Percentiles rank a stretch among this genome's conserved stretches.
Conservation (phyloP, 2,113 vertebrate genomes). For the Daboia siamensis region DNA sequence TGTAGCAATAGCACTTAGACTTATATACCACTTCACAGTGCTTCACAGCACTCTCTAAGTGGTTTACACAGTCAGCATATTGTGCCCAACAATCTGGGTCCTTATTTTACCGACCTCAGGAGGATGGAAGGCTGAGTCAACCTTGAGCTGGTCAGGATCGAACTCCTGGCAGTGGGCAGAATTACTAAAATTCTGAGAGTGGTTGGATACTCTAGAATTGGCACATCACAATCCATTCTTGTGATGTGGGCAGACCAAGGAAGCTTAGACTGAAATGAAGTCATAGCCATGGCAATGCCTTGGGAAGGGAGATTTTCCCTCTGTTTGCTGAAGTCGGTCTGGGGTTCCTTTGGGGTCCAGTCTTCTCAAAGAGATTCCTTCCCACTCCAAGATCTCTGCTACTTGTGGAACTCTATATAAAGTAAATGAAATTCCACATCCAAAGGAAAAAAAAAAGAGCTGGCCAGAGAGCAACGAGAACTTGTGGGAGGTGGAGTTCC, state of each 20-base stretch:
- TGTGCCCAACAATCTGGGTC: too few relatives aligned
- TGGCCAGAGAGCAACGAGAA: constrained; percentile 1
- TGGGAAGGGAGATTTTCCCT: constrained; percentile 4
- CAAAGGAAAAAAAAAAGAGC: not conserved
- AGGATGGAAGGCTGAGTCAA: too few relatives aligned
- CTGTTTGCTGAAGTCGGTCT: not conserved
- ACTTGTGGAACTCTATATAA: not conserved
- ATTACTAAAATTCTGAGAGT: not conserved
- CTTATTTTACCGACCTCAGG: too few relatives aligned
- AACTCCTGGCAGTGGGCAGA: too few relatives aligned
- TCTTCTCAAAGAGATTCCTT: not conserved
- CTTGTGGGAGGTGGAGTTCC: constrained; percentile 23
- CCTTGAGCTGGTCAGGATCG: too few relatives aligned
- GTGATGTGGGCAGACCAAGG: not conserved
- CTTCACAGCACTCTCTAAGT: too few relatives aligned
- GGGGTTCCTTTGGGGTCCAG: not conserved
- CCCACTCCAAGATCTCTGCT: not conserved
- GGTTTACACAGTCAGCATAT: too few relatives aligned
- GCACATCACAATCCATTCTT: not conserved
- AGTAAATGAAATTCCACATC: not conserved
- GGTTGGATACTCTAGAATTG: not conserved
- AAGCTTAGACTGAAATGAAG: not conserved
- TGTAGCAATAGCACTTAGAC: too few relatives aligned
- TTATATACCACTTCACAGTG: too few relatives aligned
- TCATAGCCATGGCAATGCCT: not conserved